Conservation (phyloP, 2,797 vertebrate genomes). For the Acipenser ruthenus region DNA sequence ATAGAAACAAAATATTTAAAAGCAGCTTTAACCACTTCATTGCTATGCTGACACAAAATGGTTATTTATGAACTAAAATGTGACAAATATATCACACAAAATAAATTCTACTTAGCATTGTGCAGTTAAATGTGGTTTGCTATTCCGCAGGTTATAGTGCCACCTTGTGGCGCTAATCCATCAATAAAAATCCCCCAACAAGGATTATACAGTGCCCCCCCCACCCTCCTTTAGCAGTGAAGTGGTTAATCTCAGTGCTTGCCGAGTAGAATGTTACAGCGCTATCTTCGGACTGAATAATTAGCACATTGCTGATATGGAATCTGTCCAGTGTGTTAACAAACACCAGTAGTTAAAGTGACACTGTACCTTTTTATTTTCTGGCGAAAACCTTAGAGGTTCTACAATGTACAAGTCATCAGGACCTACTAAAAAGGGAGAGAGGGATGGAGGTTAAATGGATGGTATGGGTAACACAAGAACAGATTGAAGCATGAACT, state of each 20-base stretch:
- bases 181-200: no score
- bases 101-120: no score
- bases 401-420: constrained; percentile 98
- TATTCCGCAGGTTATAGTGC: not conserved
- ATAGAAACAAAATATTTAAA: constrained; percentile 1
- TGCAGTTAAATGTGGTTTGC: no score
- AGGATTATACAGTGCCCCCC: no score
- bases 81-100: no score
- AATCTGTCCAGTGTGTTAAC: constrained; percentile 23
- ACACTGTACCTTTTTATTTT: constrained; percentile 87
- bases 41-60: constrained; percentile 19
- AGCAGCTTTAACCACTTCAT: constrained; percentile 29
- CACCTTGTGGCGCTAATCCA: not conserved
- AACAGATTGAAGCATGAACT: constrained; percentile 55
- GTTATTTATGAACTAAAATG: no score
- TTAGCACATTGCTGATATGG: constrained; percentile 30
- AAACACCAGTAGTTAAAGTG: constrained; percentile 39
- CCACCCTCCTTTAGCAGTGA: constrained; percentile 21
- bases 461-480: constrained; percentile 49
- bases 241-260: constrained; percentile 27
- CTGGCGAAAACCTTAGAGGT: constrained; percentile 95
- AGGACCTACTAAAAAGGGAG: constrained; percentile 78
- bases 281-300: constrained; percentile 26
- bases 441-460: constrained; percentile 59
- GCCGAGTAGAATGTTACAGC: constrained; percentile 22